Evolutionary conservation across 2,888 invertebrate genomes (phyloP), one percentile per base, ranked within the genome.

Genomic region (Actias luna): DNA sequence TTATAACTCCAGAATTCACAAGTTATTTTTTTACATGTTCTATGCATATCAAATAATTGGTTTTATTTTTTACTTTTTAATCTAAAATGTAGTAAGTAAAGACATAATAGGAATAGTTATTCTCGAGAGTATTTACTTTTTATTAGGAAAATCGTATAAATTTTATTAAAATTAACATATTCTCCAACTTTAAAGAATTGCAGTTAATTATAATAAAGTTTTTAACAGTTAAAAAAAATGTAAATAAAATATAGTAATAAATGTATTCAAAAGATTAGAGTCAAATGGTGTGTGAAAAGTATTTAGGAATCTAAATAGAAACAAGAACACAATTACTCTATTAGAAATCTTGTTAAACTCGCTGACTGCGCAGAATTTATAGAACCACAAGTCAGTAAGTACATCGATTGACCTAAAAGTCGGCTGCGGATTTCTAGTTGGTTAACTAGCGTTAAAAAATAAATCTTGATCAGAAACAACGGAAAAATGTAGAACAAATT

Each of bases 331-430:
- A 55, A 55, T 29, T 16, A 29, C 29, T 29, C 29, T 27, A 55
- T 55, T 55, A 55, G 55, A 29, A 55, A 29, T 55, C 55, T 55
- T 29, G 55, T 55, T 55, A 55, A 55, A 55, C 3, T 55, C 8
- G 55, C 27, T 55, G 55, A 55, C 55, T n/a, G 7, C 8, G 55
- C 55, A 55, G 55, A 55, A 29, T n/a, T 29, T 2, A 55, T 29
- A 55, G n/a, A 55, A 55, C 55, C 29, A 29, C 29, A 55, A 29
- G 29, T 55, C 27, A 29, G 29, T n/a, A 5, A 29, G 29, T n/a
- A 5, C 29, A 55, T 29, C n/a, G 29, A 55, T 55, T 55, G 55
- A 55, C 55, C 27, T 29, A 29, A 55, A 55, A 55, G n/a, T n/a
- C n/a, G 29, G n/a, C 29, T n/a, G 18, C 55, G 55, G 16, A 29